Evolutionary conservation across 2,888 invertebrate species (phyloP).

Genomic region (Ptychoptera contaminata): DNA sequence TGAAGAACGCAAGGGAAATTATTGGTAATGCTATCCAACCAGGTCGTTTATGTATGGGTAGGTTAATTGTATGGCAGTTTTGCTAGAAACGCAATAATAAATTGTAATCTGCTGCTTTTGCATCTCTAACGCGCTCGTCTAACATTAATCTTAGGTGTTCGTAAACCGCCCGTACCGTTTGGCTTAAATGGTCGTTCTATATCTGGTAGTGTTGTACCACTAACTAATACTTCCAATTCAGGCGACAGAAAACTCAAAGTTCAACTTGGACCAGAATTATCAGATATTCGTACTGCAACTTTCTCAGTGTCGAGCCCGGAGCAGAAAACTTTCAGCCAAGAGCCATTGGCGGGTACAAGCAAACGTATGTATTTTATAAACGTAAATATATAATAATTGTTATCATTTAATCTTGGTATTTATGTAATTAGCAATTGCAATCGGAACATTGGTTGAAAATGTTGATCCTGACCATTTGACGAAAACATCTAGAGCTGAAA

Average conservation of each 20-base stretch:
- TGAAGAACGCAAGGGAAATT: constrained; percentile 53
- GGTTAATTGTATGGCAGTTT: not conserved
- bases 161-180: constrained; percentile 52
- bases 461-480: constrained; percentile 18
- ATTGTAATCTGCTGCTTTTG: too few relatives aligned
- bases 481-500: constrained; percentile 46
- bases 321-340: constrained; percentile 17
- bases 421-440: constrained; percentile 2
- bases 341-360: constrained; percentile 7
- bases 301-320: constrained; percentile 27
- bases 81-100: too few relatives aligned
- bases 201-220: constrained; percentile 36
- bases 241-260: constrained; percentile 13
- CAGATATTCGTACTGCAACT: constrained; percentile 25
- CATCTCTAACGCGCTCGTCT: too few relatives aligned
- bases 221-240: constrained; percentile 10
- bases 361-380: constrained; percentile 2
- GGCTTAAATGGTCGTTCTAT: constrained; percentile 37
- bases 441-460: constrained; percentile 2
- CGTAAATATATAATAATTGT: constrained; percentile 12
- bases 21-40: constrained; percentile 50
- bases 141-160: constrained; percentile 21
- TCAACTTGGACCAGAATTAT: constrained; percentile 22
- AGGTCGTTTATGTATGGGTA: constrained; percentile 19
- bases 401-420: constrained; percentile 22